Percentiles rank a stretch among this genome's conserved stretches.
Conservation (phyloP, 1,140 invertebrate genomes). For the Euwallacea fornicatus region DNA sequence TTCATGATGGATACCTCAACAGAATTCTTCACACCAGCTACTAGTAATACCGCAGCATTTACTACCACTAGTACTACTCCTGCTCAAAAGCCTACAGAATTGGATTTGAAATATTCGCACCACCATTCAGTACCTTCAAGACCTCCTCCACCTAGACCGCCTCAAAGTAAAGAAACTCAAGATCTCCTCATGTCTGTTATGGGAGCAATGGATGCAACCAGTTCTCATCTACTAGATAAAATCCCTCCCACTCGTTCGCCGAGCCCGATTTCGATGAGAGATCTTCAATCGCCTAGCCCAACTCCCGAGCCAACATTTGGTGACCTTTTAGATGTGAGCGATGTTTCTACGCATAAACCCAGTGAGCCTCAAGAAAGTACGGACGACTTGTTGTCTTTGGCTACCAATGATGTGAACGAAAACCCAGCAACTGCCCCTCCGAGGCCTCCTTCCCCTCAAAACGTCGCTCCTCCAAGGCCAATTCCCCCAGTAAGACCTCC, state of each 20-base stretch:
- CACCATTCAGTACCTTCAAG: slow-evolving; percentile 49
- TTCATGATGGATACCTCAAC: slow-evolving; percentile 38
- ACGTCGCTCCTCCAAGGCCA: slow-evolving; percentile 45
- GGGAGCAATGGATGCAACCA: slow-evolving; percentile 85
- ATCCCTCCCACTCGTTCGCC: slow-evolving; percentile 79
- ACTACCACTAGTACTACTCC: neutral
- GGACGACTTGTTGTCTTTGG: slow-evolving; percentile 43
- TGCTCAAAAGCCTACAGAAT: slow-evolving; percentile 48
- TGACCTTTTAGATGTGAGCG: slow-evolving; percentile 65
- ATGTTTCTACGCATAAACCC: slow-evolving; percentile 44
- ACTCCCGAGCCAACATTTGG: slow-evolving; percentile 74
- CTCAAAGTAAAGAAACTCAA: slow-evolving; percentile 75
- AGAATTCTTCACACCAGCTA: slow-evolving; percentile 38
- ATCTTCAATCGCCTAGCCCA: slow-evolving; percentile 79
- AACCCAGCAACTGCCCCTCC: slow-evolving; percentile 49
- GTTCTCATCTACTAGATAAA: slow-evolving; percentile 77
- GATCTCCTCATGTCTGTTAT: slow-evolving; percentile 83
- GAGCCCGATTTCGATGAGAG: slow-evolving; percentile 76
- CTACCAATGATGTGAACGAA: slow-evolving; percentile 52
- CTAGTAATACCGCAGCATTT: neutral
- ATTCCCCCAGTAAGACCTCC: slow-evolving; percentile 52
- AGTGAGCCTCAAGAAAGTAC: slow-evolving; percentile 8
- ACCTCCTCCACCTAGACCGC: slow-evolving; percentile 56
- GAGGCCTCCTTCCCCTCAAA: slow-evolving; percentile 22
- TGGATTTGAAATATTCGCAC: slow-evolving; percentile 48